Evolutionary conservation across 2,113 vertebrate genomes (phyloP).

Genomic region (Tachysurus fulvidraco): DNA sequence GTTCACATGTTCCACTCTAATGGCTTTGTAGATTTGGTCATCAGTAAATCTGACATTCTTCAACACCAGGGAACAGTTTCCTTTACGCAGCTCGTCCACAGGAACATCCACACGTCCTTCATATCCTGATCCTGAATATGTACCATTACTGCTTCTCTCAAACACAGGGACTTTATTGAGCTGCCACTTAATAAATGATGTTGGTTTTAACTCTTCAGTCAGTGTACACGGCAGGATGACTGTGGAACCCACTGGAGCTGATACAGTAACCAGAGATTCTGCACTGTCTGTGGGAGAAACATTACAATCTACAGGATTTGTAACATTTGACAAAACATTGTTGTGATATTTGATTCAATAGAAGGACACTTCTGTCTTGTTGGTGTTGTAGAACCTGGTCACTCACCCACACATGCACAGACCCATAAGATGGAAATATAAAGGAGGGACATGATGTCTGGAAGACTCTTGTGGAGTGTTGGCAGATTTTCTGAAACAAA

Average conservation of each 20-base stretch:
- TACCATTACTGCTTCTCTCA: background rate
- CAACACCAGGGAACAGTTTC: too few species aligned
- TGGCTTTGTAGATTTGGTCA: too few species aligned
- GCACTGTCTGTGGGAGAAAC: background rate
- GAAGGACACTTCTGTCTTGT: background rate
- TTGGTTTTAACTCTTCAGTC: background rate
- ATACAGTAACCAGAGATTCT: background rate
- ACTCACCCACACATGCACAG: background rate
- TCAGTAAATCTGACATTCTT: too few species aligned
- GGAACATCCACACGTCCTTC: too few species aligned
- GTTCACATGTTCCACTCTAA: too few species aligned
- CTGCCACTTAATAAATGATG: background rate
- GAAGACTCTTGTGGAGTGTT: too few species aligned
- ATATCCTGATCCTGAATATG: accelerated
- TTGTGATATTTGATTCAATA: background rate
- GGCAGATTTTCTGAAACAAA: too few species aligned
- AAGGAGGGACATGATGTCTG: background rate
- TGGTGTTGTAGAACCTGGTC: background rate
- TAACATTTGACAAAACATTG: too few species aligned
- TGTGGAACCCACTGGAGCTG: background rate
- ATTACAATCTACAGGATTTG: background rate
- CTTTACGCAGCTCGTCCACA: too few species aligned
- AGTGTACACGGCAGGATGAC: background rate
- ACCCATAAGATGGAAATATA: background rate
- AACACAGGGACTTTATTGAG: accelerated